Percentiles rank a stretch among this genome's conserved stretches.
Conservation (phyloP, 2,888 invertebrate species). For the Platynereis dumerilii region DNA sequence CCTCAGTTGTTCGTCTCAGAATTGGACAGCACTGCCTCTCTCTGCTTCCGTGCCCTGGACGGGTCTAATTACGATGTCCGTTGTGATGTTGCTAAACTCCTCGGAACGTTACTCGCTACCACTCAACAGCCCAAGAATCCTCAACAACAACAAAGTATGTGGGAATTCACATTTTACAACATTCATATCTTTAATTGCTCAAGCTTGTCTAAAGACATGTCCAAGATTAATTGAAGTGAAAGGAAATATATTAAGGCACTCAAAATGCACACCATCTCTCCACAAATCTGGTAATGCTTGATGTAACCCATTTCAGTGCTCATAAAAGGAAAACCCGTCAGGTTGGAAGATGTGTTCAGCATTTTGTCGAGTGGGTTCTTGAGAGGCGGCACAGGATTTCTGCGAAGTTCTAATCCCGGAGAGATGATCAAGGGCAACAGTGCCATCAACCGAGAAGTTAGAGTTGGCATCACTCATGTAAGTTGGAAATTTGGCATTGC, state of each 20-base stretch:
- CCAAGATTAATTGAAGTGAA: too few relatives aligned
- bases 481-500: conserved; percentile 63
- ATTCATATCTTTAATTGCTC: too few relatives aligned
- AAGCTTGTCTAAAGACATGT: too few relatives aligned
- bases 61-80: conserved; percentile 90
- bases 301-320: too few relatives aligned
- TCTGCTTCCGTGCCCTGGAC: conserved; percentile 90
- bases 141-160: neutral
- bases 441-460: conserved; percentile 90
- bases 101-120: conserved; percentile 84
- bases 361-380: conserved; percentile 93
- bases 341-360: conserved; percentile 83
- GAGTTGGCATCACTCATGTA: conserved; percentile 97
- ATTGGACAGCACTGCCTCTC: conserved; percentile 87
- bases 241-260: too few relatives aligned
- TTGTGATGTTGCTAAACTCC: conserved; percentile 87
- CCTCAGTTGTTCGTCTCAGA: conserved; percentile 82
- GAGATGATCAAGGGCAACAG: conserved; percentile 96
- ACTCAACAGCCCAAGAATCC: conserved; percentile 52
- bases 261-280: too few relatives aligned
- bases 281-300: too few relatives aligned
- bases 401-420: conserved; percentile 79
- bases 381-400: conserved; percentile 86
- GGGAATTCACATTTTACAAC: neutral
- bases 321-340: conserved; percentile 48